Conservation (phyloP, 2,888 invertebrate genomes). For the Tipula unca region DNA sequence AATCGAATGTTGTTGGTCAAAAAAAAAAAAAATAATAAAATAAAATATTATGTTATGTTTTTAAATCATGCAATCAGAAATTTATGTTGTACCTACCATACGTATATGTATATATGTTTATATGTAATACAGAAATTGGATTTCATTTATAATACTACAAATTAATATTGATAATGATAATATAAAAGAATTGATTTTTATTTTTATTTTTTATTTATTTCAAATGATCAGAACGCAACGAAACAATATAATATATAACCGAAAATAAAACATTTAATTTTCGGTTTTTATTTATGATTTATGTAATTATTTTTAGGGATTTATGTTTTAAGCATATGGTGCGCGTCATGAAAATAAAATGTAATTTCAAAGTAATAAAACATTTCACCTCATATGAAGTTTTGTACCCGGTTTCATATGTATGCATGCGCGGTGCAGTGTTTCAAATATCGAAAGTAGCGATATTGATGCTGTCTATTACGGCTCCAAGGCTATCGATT, state of each 20-base stretch:
- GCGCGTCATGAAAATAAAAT: background rate
- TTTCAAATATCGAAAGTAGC: too few species aligned
- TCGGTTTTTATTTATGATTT: background rate
- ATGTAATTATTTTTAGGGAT: background rate
- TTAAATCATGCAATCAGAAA: background rate
- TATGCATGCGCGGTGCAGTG: too few species aligned
- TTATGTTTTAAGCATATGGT: background rate
- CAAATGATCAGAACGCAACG: background rate
- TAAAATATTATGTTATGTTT: background rate
- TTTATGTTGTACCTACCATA: background rate
- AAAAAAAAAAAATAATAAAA: too few species aligned
- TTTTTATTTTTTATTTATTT: background rate
- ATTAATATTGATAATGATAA: background rate
- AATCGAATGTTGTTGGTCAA: background rate
- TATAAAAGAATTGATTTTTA: background rate
- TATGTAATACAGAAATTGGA: background rate
- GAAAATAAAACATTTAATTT: background rate
- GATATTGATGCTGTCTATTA: too few species aligned
- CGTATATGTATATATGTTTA: too few species aligned
- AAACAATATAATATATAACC: background rate
- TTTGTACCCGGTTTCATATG: too few species aligned
- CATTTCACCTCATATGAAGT: background rate
- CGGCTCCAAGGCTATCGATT: too few species aligned
- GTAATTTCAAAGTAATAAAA: background rate
- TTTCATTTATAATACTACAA: background rate